Evolutionary conservation across 2,113 vertebrate genomes (phyloP), one percentile per base, ranked within the genome.

Genomic region (Taxidea taxus): DNA sequence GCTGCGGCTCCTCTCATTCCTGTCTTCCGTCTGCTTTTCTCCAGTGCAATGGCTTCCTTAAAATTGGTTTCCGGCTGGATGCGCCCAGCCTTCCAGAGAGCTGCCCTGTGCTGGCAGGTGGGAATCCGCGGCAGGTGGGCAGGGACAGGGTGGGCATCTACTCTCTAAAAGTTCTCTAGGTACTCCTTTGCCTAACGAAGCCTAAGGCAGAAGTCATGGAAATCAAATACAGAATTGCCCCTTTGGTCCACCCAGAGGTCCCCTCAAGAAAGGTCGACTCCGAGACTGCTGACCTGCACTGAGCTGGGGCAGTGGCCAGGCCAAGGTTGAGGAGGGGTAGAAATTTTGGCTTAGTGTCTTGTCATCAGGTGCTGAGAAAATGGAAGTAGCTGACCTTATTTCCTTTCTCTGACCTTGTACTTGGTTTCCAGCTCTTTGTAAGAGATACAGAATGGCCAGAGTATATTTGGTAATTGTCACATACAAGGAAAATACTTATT

Each of bases 61-160:
- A 34, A 16, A 6, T 1, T 7, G 5, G 64, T 4, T 42, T 49
- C 81, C 70, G 31, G 11, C 8, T 23, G 60, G 39, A 47, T 4
- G 51, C 0, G 6, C 51, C 64, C 90, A 56, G 34, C 23, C 51
- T 74, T 42, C 44, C 0, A 4, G 68, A 87, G 1, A 64, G 13
- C 80, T 51, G n/a, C 8, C 21, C 0, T 0, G 2, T 4, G 2
- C 54, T 23, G 5, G 23, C 42, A n/a, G 27, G 37, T 2, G 15
- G 29, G 37, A 44, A 58, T 23, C 16, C 0, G n/a, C 2, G 5
- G 14, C 25, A 18, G 72, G 29, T 2, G 25, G 12, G 31, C 18
- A 70, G 16, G 56, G 49, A 16, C 75, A 23, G 10, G 14, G 72
- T 0, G 20, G 51, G 42, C 4, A 7, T 7, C 18, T 2, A 6